Evolutionary conservation across 2,797 vertebrate genomes (phyloP).

Genomic region (Artibeus lituratus): DNA sequence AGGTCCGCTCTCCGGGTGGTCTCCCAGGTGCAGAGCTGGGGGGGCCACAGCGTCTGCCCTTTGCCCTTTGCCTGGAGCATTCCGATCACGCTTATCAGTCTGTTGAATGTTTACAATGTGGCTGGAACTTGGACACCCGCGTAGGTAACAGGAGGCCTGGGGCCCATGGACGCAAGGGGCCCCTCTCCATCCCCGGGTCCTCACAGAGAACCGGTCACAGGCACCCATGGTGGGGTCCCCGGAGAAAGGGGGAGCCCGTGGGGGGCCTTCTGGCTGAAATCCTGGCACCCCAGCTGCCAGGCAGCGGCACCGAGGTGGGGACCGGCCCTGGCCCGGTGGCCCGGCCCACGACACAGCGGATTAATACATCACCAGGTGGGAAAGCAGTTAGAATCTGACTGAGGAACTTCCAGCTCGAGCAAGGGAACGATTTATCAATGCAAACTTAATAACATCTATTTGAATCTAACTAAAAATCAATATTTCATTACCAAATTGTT

Average conservation of each 20-base stretch:
- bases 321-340: constrained; percentile 54
- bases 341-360: constrained; percentile 84
- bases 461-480: constrained; percentile 99
- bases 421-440: constrained; percentile 99
- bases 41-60: neutral
- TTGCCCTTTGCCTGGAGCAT: neutral
- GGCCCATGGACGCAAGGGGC: neutral
- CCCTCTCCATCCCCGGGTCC: neutral
- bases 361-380: constrained; percentile 91
- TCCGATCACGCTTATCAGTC: neutral
- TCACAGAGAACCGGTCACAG: neutral
- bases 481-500: constrained; percentile 99
- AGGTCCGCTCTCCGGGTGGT: neutral
- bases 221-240: neutral
- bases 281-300: neutral
- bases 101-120: constrained; percentile 20
- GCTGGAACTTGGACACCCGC: neutral
- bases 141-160: constrained; percentile 45
- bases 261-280: neutral
- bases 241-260: neutral
- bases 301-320: neutral
- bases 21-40: neutral
- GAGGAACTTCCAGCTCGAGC: constrained; percentile 90
- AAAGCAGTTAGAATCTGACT: constrained; percentile 89
- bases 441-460: constrained; percentile 99